phyloP scores from a whole-genome alignment of 2,888 invertebrate species.

The Microplitis manilae region DNA sequence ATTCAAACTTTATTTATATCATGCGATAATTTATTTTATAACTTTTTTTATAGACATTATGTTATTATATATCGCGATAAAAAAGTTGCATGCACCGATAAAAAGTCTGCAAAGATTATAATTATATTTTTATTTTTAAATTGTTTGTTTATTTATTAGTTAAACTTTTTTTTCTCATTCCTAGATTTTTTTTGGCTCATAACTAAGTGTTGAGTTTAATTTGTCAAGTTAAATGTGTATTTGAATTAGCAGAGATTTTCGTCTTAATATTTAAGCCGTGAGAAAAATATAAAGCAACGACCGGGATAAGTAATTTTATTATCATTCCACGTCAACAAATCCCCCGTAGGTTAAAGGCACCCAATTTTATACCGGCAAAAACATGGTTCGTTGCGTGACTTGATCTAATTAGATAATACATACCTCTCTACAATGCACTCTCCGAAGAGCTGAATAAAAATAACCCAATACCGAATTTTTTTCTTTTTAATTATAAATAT shows the following conservation, averaged over 20 bases:
- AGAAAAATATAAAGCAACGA: not conserved
- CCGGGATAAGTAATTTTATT: conserved; percentile 12
- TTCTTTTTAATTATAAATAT: not conserved
- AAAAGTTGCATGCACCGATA: too few relatives aligned
- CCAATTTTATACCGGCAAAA: not conserved
- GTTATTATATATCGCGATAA: too few relatives aligned
- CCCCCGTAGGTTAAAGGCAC: not conserved
- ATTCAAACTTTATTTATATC: too few relatives aligned
- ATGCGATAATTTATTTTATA: too few relatives aligned
- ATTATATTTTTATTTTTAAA: too few relatives aligned
- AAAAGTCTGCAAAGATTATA: too few relatives aligned
- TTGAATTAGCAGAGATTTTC: not conserved
- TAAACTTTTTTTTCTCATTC: too few relatives aligned
- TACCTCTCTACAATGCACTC: not conserved
- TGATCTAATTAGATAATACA: conserved; percentile 15
- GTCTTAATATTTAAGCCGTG: not conserved
- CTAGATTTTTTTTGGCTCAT: too few relatives aligned
- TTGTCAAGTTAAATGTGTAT: too few relatives aligned
- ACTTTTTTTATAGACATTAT: too few relatives aligned
- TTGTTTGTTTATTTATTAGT: too few relatives aligned
- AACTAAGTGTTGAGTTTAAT: too few relatives aligned
- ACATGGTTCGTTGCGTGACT: conserved; percentile 13
- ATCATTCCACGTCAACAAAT: conserved; percentile 14
- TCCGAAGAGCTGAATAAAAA: not conserved
- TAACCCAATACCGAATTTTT: not conserved